Evolutionary conservation across 2,888 invertebrate species (phyloP).

Genomic region (Caenorhabditis zanzibari): DNA sequence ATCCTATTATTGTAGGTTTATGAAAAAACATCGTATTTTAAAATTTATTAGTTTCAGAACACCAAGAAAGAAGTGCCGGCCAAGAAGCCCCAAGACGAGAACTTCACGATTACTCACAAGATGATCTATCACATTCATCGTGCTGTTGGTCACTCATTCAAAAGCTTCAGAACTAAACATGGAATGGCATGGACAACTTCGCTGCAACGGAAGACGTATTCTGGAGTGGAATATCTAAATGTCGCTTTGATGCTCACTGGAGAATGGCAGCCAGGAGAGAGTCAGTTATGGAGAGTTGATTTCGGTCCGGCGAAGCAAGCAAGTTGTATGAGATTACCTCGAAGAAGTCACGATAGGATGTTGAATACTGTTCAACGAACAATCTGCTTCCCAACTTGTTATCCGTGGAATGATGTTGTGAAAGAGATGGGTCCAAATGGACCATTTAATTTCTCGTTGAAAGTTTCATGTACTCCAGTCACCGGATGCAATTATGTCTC

Average conservation of each 20-base stretch:
- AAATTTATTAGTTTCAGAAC: background rate
- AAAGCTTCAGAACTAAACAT: conserved; percentile 3
- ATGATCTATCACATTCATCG: background rate
- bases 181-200: conserved; percentile 12
- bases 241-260: conserved; percentile 11
- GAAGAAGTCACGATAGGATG: background rate
- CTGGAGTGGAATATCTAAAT: conserved; percentile 6
- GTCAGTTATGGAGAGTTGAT: conserved; percentile 24
- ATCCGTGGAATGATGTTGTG: conserved; percentile 11
- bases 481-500: conserved; percentile 9
- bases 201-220: background rate
- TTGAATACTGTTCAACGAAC: conserved; percentile 30
- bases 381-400: conserved; percentile 36
- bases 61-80: background rate
- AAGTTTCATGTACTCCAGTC: background rate
- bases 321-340: background rate
- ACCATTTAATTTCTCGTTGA: conserved; percentile 11
- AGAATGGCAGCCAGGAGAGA: background rate
- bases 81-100: background rate
- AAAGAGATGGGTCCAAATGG: conserved; percentile 24
- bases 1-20: conserved; percentile 15
- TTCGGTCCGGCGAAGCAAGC: conserved; percentile 1
- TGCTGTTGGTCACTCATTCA: background rate
- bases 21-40: background rate
- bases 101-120: background rate